Conservation (phyloP, 2,888 invertebrate genomes). For the Melipona bicolor region DNA sequence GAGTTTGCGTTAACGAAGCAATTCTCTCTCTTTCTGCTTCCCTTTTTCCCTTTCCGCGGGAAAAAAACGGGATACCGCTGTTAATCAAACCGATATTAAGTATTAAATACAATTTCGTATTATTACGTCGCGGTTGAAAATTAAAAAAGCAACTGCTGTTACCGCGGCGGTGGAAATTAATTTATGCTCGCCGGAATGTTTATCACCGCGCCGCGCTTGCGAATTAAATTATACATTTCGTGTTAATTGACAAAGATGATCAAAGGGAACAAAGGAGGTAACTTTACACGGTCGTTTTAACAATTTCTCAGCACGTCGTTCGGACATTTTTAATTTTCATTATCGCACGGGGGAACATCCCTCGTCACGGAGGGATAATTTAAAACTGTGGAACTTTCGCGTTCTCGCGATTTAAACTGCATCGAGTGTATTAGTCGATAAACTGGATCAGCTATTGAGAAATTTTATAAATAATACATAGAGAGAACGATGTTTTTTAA, state of each 20-base stretch:
- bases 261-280: neutral
- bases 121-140: neutral
- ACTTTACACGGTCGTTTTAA: neutral
- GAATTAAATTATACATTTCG: neutral
- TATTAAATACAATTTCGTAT: neutral
- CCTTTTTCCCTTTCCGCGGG: neutral
- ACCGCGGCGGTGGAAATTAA: neutral
- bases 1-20: neutral
- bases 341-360: neutral
- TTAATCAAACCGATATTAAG: neutral
- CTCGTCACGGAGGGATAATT: neutral
- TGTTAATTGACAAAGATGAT: neutral
- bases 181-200: neutral
- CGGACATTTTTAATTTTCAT: neutral
- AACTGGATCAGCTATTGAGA: no score
- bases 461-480: no score
- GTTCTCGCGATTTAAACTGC: no score
- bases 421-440: no score
- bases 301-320: neutral
- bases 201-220: no score
- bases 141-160: neutral
- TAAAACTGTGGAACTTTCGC: no score
- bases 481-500: no score
- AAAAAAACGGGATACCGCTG: neutral
- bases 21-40: neutral